Conservation (phyloP, 2,888 invertebrate species). For the Acleris laterana region DNA sequence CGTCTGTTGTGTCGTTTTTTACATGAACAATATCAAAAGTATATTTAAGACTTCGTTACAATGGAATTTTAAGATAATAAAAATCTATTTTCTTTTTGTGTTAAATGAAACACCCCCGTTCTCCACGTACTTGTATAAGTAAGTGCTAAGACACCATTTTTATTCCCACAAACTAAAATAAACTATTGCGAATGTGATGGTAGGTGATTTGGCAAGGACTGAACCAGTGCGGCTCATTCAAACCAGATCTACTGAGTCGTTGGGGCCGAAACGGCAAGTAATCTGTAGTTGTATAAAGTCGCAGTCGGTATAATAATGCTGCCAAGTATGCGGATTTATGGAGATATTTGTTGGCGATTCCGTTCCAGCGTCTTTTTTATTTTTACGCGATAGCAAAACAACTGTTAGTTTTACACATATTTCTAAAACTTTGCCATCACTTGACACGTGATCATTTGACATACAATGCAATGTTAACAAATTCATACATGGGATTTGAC, state of each 20-base stretch:
- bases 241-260: constrained; percentile 28
- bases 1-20: constrained; percentile 6
- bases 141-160: constrained; percentile 16
- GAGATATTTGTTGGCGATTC: neutral
- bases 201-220: constrained; percentile 33
- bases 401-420: too few relatives aligned
- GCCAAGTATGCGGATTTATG: constrained; percentile 22
- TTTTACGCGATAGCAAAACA: neutral
- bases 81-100: too few relatives aligned
- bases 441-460: too few relatives aligned
- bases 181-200: constrained; percentile 22
- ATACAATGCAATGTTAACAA: too few relatives aligned
- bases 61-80: neutral
- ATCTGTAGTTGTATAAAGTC: constrained; percentile 18
- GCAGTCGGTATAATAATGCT: constrained; percentile 21
- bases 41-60: neutral
- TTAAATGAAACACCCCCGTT: too few relatives aligned
- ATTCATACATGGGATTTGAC: too few relatives aligned
- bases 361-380: neutral
- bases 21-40: neutral
- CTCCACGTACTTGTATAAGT: neutral
- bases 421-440: too few relatives aligned
- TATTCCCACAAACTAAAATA: constrained; percentile 25
- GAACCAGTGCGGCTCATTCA: constrained; percentile 33
- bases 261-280: constrained; percentile 11